Conservation (phyloP, 2,888 invertebrate genomes). For the Caenorhabditis afra region DNA sequence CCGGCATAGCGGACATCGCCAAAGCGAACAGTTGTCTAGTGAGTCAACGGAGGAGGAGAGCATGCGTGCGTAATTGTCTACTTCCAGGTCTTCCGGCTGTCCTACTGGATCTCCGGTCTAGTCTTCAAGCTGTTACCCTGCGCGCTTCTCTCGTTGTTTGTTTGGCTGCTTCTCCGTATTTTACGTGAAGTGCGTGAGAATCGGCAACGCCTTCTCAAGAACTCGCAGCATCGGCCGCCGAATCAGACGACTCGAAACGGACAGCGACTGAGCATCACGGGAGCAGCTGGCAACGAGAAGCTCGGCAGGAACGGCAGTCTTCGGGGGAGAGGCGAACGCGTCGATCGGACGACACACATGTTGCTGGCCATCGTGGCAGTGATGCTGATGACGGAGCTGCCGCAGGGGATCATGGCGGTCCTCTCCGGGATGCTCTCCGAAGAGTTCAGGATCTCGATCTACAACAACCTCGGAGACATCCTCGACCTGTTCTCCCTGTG, state of each 20-base stretch:
- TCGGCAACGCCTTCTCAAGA: constrained; percentile 53
- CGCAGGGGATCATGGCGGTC: constrained; percentile 82
- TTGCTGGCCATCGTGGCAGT: constrained; percentile 82
- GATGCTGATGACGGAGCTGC: constrained; percentile 82
- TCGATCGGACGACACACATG: constrained; percentile 82
- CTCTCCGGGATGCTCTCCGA: constrained; percentile 77
- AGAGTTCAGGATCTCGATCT: constrained; percentile 81
- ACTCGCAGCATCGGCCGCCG: constrained; percentile 49
- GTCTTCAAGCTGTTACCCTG: constrained; percentile 81
- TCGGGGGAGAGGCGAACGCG: constrained; percentile 67
- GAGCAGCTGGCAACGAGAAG: constrained; percentile 49
- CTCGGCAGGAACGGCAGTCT: constrained; percentile 56
- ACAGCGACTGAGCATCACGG: constrained; percentile 45
- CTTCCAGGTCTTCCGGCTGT: constrained; percentile 74
- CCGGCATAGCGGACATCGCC: constrained; percentile 79
- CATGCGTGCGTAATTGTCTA: background rate
- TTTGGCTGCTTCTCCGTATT: constrained; percentile 81
- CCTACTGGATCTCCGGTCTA: constrained; percentile 79
- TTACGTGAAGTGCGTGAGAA: constrained; percentile 78
- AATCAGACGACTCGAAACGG: constrained; percentile 40
- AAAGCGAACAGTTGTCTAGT: constrained; percentile 71
- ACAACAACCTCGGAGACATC: constrained; percentile 82
- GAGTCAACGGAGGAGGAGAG: background rate
- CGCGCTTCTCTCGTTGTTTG: constrained; percentile 81
- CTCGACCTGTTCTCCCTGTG: constrained; percentile 82